These are phyloP conservation scores for Littorina saxatilis DNA, from an alignment of 1,140 invertebrate genomes.

Conservation along the genomic window DNA sequence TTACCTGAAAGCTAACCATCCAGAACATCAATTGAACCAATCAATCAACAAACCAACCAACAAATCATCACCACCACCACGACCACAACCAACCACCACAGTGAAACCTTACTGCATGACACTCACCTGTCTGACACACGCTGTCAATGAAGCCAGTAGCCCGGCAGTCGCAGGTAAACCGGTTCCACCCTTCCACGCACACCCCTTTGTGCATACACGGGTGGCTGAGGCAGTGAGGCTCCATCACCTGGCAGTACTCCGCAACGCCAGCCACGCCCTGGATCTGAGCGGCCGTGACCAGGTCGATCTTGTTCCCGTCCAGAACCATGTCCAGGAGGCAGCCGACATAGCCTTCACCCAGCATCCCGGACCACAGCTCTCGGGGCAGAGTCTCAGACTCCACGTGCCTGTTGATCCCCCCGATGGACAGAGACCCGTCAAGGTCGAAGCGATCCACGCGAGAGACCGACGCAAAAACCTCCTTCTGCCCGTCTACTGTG, in stretches of 20 bases:
- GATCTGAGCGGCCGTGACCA: conserved; percentile 90
- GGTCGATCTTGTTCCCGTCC: conserved; percentile 93
- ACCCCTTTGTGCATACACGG: conserved; percentile 94
- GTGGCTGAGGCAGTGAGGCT: conserved; percentile 90
- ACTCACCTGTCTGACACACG: conserved; percentile 70
- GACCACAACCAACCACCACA: not conserved
- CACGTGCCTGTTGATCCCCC: conserved; percentile 78
- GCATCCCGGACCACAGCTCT: conserved; percentile 92
- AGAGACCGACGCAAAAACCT: conserved; percentile 89
- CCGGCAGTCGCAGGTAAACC: conserved; percentile 96
- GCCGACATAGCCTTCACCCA: conserved; percentile 94
- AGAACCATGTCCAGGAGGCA: conserved; percentile 95
- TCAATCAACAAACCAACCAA: too few relatives aligned
- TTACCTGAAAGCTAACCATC: too few relatives aligned
- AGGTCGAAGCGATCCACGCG: conserved; percentile 85
- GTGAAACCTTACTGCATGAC: too few relatives aligned
- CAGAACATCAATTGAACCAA: too few relatives aligned
- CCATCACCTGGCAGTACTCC: conserved; percentile 77
- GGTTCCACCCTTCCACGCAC: conserved; percentile 96
- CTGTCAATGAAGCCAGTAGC: conserved; percentile 92
- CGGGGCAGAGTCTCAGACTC: conserved; percentile 83
- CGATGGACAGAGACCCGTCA: conserved; percentile 90
- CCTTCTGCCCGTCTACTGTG: conserved; percentile 91
- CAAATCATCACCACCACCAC: too few relatives aligned
- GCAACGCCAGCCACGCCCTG: conserved; percentile 85